Percentiles rank a stretch among this genome's conserved stretches.
phyloP scores from a whole-genome alignment of 2,113 vertebrate genomes.

The Cryptotis parvus region DNA sequence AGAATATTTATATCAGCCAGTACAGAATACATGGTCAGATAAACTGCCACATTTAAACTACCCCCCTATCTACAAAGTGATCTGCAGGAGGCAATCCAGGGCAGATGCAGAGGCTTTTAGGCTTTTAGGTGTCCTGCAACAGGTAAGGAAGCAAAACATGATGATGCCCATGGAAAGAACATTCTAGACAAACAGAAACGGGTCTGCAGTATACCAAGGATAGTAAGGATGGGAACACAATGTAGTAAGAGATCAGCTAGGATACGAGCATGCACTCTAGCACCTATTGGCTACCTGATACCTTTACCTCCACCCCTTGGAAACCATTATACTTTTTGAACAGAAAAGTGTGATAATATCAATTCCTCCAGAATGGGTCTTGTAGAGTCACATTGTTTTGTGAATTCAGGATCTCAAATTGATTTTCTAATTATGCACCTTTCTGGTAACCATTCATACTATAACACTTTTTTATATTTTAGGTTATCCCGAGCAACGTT shows the following conservation, averaged over 20 bases:
- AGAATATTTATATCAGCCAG: too few relatives aligned
- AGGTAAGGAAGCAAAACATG: neutral
- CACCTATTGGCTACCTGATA: neutral
- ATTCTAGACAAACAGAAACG: neutral
- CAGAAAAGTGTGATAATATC: neutral
- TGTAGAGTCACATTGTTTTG: neutral
- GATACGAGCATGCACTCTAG: rapidly evolving
- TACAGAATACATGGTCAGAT: too few relatives aligned
- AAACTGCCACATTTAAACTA: too few relatives aligned
- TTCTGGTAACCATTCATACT: neutral
- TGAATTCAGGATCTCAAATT: neutral
- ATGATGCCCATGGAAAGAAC: neutral
- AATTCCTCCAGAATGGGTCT: neutral
- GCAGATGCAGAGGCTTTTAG: too few relatives aligned
- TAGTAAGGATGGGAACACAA: rapidly evolving
- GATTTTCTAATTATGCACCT: neutral
- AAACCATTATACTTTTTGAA: neutral
- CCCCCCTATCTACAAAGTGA: too few relatives aligned
- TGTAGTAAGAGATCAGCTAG: neutral
- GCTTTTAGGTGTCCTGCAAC: too few relatives aligned
- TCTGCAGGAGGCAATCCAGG: too few relatives aligned
- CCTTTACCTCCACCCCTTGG: too few relatives aligned
- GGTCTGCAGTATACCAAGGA: neutral
- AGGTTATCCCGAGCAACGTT: too few relatives aligned
- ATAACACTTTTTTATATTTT: neutral